These are phyloP conservation scores for Trichacis sp. DNA, from an alignment of 2,888 invertebrate genomes.

Conservation along the genomic window DNA sequence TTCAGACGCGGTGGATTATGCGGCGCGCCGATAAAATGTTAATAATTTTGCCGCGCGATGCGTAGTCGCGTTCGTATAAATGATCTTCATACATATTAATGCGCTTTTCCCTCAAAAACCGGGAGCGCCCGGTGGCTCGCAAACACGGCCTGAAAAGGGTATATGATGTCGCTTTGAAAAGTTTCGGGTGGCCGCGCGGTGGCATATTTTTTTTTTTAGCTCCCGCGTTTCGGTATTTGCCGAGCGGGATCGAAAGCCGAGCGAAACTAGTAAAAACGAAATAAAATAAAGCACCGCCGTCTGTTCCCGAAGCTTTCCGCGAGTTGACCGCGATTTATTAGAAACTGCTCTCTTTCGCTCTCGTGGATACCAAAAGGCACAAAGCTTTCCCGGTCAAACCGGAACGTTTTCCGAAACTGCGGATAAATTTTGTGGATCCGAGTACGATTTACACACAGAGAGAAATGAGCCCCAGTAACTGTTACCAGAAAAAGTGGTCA, in stretches of 20 bases:
- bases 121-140: constrained; percentile 55
- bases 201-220: constrained; percentile 42
- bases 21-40: constrained; percentile 57
- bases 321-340: constrained; percentile 40
- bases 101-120: constrained; percentile 63
- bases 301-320: constrained; percentile 32
- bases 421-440: too few species aligned
- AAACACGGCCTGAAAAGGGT: constrained; percentile 59
- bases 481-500: too few species aligned
- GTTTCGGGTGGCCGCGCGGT: constrained; percentile 56
- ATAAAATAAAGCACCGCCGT: constrained; percentile 35
- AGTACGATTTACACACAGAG: too few species aligned
- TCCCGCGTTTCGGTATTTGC: constrained; percentile 26
- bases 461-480: too few species aligned
- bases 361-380: constrained; percentile 30
- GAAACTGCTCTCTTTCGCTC: constrained; percentile 12
- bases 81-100: constrained; percentile 68
- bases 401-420: too few species aligned
- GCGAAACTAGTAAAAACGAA: constrained; percentile 25
- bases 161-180: constrained; percentile 65
- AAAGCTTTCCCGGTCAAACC: constrained; percentile 34
- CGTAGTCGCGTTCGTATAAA: constrained; percentile 59
- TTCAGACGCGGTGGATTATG: background rate
- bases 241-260: constrained; percentile 35
- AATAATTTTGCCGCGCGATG: constrained; percentile 52